phyloP scores from a whole-genome alignment of 2,888 invertebrate species.

The Aelia acuminata region DNA sequence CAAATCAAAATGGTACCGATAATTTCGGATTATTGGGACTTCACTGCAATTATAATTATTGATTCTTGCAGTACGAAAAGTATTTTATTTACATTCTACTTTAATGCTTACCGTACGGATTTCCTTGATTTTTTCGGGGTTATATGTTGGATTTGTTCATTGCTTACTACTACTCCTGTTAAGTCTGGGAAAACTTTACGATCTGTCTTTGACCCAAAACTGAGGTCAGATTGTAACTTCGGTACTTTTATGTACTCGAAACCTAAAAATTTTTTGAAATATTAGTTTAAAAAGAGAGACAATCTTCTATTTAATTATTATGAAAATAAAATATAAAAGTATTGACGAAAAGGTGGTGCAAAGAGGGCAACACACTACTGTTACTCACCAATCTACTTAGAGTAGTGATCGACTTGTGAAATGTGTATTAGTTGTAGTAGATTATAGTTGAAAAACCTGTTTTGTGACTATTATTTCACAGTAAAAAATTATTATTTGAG shows the following conservation, averaged over 20 bases:
- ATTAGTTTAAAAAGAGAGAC: not conserved
- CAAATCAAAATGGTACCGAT: no score
- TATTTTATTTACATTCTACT: not conserved
- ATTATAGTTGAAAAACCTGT: no score
- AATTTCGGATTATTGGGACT: no score
- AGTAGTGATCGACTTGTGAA: no score
- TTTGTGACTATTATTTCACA: no score
- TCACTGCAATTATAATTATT: no score
- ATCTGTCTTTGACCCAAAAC: constrained; percentile 56
- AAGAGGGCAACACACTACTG: no score
- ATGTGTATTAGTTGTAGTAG: no score
- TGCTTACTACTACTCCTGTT: not conserved
- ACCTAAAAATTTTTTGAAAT: constrained; percentile 5
- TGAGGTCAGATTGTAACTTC: constrained; percentile 9
- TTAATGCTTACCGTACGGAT: not conserved
- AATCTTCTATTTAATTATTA: not conserved
- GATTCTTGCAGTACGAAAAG: not conserved
- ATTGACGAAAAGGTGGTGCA: no score
- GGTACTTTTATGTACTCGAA: constrained; percentile 58
- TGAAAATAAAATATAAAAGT: no score
- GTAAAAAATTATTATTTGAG: no score
- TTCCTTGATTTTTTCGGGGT: not conserved
- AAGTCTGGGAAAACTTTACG: constrained; percentile 43
- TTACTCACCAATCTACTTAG: no score
- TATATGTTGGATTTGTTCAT: not conserved